phyloP scores from a whole-genome alignment of 2,797 vertebrate species.

The Pempheris klunzingeri region DNA sequence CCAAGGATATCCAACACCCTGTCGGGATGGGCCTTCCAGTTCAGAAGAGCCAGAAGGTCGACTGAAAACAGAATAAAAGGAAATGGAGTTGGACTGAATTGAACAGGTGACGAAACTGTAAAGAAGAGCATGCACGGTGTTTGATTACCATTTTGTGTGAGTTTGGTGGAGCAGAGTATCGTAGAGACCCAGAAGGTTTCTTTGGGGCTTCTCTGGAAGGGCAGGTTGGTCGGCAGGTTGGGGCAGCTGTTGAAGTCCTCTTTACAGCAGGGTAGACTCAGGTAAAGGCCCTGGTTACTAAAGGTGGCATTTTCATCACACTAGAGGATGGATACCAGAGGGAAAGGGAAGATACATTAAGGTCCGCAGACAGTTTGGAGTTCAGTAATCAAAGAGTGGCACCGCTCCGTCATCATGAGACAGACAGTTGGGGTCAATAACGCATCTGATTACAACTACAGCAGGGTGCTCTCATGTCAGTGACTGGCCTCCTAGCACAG shows the following conservation, averaged over 20 bases:
- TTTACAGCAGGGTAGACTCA: conserved; percentile 98
- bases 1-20: conserved; percentile 97
- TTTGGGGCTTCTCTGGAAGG: conserved; percentile 98
- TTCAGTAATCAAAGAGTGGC: background rate
- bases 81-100: background rate
- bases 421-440: background rate
- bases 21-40: conserved; percentile 98
- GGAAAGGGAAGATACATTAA: background rate
- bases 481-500: background rate
- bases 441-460: background rate
- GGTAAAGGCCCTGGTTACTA: conserved; percentile 97
- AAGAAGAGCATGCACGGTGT: background rate
- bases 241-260: conserved; percentile 98
- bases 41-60: conserved; percentile 97
- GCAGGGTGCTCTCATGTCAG: background rate
- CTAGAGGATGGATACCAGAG: conserved; percentile 71
- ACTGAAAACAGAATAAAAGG: conserved; percentile 81
- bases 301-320: conserved; percentile 99
- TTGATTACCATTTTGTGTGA: conserved; percentile 95
- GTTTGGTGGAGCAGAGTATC: conserved; percentile 97
- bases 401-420: background rate
- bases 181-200: conserved; percentile 98
- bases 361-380: background rate
- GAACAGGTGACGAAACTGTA: background rate
- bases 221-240: conserved; percentile 95